These are phyloP conservation scores for Epinotia demarniana DNA, from an alignment of 2,888 invertebrate genomes.

Conservation along the genomic window DNA sequence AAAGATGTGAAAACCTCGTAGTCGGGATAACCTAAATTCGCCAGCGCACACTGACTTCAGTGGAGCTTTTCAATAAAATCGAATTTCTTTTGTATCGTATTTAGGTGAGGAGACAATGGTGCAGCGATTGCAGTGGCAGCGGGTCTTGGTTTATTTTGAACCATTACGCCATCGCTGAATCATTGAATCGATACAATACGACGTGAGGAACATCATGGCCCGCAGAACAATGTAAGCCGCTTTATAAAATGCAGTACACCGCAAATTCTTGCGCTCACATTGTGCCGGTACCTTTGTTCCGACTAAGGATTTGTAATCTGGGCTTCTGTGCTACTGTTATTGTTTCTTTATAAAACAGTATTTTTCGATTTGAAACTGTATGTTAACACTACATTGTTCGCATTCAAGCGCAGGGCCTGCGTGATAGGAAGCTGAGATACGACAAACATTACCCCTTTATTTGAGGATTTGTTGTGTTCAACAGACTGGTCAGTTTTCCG, in stretches of 20 bases:
- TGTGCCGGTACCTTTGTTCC: slow-evolving; percentile 29
- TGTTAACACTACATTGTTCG: not conserved
- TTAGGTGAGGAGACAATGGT: slow-evolving; percentile 73
- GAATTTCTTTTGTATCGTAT: slow-evolving; percentile 71
- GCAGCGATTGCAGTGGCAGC: slow-evolving; percentile 68
- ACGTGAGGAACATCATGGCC: slow-evolving; percentile 52
- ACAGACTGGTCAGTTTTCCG: too few species aligned
- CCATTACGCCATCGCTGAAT: slow-evolving; percentile 72
- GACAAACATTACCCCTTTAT: too few species aligned
- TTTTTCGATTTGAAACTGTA: not conserved
- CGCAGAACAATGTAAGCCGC: slow-evolving; percentile 40
- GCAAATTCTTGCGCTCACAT: slow-evolving; percentile 34
- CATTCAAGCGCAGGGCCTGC: too few species aligned
- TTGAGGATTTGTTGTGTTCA: too few species aligned
- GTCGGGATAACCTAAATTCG: not conserved
- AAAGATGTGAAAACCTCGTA: not conserved
- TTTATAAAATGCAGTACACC: slow-evolving; percentile 43
- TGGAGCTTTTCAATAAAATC: slow-evolving; percentile 49
- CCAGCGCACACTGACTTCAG: not conserved
- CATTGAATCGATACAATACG: slow-evolving; percentile 72
- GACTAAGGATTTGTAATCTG: slow-evolving; percentile 22
- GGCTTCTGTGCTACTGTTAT: slow-evolving; percentile 9
- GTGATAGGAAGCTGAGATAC: too few species aligned
- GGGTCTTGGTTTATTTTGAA: slow-evolving; percentile 72
- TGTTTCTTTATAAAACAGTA: not conserved